A percentile compares a stretch with the other conserved stretches of the same genome.
Conservation (phyloP, 2,113 vertebrate species). For the Peucedramus taeniatus region DNA sequence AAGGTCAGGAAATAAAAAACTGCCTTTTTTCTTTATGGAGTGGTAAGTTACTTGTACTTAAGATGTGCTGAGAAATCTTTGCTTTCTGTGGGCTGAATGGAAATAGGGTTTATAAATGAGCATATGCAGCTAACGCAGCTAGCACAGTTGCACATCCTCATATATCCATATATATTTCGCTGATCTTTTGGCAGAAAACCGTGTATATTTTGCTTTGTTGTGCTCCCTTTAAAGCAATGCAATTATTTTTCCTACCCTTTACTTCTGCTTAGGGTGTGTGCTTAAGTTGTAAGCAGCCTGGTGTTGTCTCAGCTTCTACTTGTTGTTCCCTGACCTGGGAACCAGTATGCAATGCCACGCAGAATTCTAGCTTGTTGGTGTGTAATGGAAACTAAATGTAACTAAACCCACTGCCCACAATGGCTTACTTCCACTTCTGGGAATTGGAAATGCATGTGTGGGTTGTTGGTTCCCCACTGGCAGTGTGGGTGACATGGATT, state of each 20-base stretch:
- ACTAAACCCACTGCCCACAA: background rate
- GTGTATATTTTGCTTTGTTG: background rate
- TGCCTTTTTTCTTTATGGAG: background rate
- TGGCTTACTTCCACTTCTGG: background rate
- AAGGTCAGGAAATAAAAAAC: slow-evolving; percentile 45
- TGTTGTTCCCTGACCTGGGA: background rate
- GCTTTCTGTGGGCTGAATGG: background rate
- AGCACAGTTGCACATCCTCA: background rate
- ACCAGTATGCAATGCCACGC: background rate
- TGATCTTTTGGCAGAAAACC: background rate
- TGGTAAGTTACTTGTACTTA: background rate
- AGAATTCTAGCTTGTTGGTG: background rate
- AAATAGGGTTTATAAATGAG: background rate
- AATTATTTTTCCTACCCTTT: background rate
- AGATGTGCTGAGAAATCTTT: background rate
- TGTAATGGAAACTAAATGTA: background rate
- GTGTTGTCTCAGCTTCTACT: background rate
- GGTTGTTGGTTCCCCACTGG: background rate
- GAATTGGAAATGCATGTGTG: background rate
- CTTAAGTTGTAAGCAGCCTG: rapidly evolving
- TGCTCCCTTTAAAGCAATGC: background rate
- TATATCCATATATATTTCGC: background rate
- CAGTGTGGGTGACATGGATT: background rate
- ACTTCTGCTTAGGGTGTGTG: background rate
- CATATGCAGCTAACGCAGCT: background rate